Conservation (phyloP, 35 echinoderm and acorn worm genomes). For the Anneissia japonica region DNA sequence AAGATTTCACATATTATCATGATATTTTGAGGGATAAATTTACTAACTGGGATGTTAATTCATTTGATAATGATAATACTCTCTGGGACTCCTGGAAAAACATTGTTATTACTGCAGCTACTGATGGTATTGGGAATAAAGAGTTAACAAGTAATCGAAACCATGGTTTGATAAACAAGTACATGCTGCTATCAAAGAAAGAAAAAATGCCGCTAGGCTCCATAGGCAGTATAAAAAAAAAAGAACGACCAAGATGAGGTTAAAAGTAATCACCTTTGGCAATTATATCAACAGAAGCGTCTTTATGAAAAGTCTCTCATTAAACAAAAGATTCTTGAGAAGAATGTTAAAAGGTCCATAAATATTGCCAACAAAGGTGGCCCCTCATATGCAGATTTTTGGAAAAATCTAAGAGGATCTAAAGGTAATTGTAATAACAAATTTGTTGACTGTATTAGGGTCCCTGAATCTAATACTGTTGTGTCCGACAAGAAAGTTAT, state of each 20-base stretch:
- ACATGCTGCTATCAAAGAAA: not conserved
- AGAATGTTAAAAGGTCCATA: not conserved
- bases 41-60: not conserved
- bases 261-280: not conserved
- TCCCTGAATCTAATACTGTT: not conserved
- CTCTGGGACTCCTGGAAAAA: slow-evolving; percentile 19
- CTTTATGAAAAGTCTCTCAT: not conserved
- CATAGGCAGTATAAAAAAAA: not conserved
- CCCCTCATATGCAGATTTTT: not conserved
- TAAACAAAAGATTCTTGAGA: not conserved
- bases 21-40: not conserved
- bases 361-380: not conserved
- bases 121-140: not conserved
- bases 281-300: not conserved
- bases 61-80: not conserved
- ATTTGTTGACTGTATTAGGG: not conserved
- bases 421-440: not conserved
- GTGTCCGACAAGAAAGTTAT: too few species aligned
- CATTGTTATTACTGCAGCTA: not conserved
- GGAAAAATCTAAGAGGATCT: not conserved
- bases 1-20: not conserved
- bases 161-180: slow-evolving; percentile 24
- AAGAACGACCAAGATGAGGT: not conserved
- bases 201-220: not conserved
- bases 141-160: not conserved